Percentiles rank a stretch among this genome's conserved stretches.
Conservation (phyloP, 2,888 invertebrate genomes). For the Tinea trinotella region DNA sequence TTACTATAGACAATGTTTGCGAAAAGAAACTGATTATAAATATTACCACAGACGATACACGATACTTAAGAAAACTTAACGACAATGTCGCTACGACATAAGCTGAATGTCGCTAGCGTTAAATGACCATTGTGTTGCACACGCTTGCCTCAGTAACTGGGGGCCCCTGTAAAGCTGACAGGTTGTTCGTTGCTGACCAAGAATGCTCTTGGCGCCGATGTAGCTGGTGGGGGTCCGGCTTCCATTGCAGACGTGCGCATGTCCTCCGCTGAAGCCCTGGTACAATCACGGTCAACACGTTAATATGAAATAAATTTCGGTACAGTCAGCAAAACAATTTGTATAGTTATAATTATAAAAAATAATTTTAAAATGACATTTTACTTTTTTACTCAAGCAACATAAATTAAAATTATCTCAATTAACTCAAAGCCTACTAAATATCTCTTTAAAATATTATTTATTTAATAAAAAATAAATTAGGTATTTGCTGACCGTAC, state of each 20-base stretch:
- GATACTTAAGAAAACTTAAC: neutral
- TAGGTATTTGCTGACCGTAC: too few relatives aligned
- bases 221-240: constrained; percentile 44
- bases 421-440: too few relatives aligned
- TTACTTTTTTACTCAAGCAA: too few relatives aligned
- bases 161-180: constrained; percentile 81
- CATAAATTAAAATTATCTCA: too few relatives aligned
- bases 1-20: too few relatives aligned
- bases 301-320: neutral
- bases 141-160: constrained; percentile 38
- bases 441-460: too few relatives aligned
- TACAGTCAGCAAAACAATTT: neutral
- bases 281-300: neutral
- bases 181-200: constrained; percentile 88
- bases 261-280: constrained; percentile 83
- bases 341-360: too few relatives aligned
- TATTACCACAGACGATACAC: too few relatives aligned
- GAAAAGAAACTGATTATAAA: too few relatives aligned
- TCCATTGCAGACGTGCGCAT: constrained; percentile 81
- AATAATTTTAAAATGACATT: too few relatives aligned
- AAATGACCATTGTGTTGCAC: neutral
- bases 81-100: neutral
- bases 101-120: neutral
- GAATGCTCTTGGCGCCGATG: constrained; percentile 78
- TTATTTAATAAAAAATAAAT: too few relatives aligned